Evolutionary conservation across 2,888 invertebrate species (phyloP).

Genomic region (Epinotia brunnichana): DNA sequence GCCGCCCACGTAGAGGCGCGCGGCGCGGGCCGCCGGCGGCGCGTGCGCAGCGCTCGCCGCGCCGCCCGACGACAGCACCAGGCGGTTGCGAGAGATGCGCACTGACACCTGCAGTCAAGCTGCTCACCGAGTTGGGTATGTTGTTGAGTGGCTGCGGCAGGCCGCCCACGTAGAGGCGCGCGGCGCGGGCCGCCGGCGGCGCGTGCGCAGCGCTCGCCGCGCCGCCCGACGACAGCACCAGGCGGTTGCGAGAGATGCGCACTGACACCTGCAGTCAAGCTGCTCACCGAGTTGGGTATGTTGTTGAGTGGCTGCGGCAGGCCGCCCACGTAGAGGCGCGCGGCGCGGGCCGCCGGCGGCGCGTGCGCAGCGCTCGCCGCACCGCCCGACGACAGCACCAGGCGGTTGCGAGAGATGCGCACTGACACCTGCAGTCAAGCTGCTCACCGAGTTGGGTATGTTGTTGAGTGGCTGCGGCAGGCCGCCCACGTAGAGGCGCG

Average conservation of each 20-base stretch:
- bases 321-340: slow-evolving; percentile 92
- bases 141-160: too few species aligned
- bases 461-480: slow-evolving; percentile 75
- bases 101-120: slow-evolving; percentile 83
- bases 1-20: slow-evolving; percentile 89
- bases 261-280: too few species aligned
- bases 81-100: slow-evolving; percentile 83
- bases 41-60: slow-evolving; percentile 83
- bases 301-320: slow-evolving; percentile 77
- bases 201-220: too few species aligned
- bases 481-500: slow-evolving; percentile 89
- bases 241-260: too few species aligned
- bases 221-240: too few species aligned
- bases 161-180: too few species aligned
- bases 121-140: too few species aligned
- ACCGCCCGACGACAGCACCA: too few species aligned
- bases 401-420: slow-evolving; percentile 84
- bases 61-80: slow-evolving; percentile 79
- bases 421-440: slow-evolving; percentile 84
- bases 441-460: slow-evolving; percentile 64
- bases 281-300: slow-evolving; percentile 64
- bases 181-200: too few species aligned
- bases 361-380: slow-evolving; percentile 55
- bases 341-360: slow-evolving; percentile 72
- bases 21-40: too few species aligned